Evolutionary conservation across 2,113 vertebrate species (phyloP).

Genomic region (Calidris pygmaea): DNA sequence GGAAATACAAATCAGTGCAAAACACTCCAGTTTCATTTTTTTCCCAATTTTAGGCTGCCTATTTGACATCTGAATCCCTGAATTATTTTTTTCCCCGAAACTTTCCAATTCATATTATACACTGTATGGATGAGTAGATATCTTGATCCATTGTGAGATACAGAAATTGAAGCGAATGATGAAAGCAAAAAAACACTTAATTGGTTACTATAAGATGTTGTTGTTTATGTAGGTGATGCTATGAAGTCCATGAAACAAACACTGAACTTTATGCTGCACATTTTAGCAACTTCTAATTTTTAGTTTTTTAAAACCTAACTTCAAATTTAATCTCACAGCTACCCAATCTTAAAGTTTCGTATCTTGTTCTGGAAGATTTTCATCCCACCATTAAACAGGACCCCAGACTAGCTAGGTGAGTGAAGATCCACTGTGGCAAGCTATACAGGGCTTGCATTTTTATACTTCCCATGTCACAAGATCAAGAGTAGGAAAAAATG

Average conservation of each 20-base stretch:
- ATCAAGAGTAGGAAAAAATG: not conserved
- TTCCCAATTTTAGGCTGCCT: not conserved
- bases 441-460: not conserved
- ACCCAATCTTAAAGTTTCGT: not conserved
- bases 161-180: not conserved
- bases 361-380: not conserved
- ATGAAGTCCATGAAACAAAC: not conserved
- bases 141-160: not conserved
- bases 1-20: not conserved
- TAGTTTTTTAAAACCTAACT: not conserved
- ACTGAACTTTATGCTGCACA: not conserved
- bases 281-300: not conserved
- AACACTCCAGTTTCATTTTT: not conserved
- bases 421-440: not conserved
- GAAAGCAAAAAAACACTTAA: not conserved
- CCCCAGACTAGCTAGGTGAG: not conserved
- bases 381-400: not conserved
- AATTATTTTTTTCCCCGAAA: not conserved
- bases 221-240: not conserved
- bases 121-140: fast-evolving
- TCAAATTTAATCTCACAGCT: not conserved
- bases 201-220: not conserved
- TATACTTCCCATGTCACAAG: not conserved
- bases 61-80: not conserved
- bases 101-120: fast-evolving